Conservation (phyloP, 1,140 invertebrate genomes). For the Drosophila pallidifrons region DNA sequence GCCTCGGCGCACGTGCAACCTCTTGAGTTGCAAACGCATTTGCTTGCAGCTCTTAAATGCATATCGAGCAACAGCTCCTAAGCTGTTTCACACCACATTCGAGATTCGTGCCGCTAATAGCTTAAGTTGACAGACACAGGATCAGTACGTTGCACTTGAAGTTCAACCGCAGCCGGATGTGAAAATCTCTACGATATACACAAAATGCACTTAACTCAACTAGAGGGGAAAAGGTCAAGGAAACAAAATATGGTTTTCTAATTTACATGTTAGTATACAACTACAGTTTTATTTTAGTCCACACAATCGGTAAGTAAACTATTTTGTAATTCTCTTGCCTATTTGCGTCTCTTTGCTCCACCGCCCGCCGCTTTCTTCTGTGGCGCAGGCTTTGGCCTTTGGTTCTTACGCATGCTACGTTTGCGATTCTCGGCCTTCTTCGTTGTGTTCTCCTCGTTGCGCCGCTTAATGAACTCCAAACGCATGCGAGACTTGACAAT, state of each 20-base stretch:
- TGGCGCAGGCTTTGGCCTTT: slow-evolving; percentile 48
- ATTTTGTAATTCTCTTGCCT: slow-evolving; percentile 27
- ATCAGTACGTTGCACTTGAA: slow-evolving; percentile 32
- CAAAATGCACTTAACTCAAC: slow-evolving; percentile 4
- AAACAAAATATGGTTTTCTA: neutral
- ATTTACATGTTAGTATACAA: slow-evolving; percentile 1
- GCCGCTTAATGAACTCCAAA: slow-evolving; percentile 75
- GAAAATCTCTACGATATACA: slow-evolving; percentile 5
- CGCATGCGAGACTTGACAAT: slow-evolving; percentile 88
- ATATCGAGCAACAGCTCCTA: neutral
- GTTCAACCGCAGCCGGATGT: slow-evolving; percentile 10
- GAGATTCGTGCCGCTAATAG: slow-evolving; percentile 42
- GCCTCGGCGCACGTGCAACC: slow-evolving; percentile 39
- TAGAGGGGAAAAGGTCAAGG: slow-evolving; percentile 11
- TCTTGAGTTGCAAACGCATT: slow-evolving; percentile 17
- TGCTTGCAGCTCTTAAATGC: slow-evolving; percentile 3
- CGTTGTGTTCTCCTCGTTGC: slow-evolving; percentile 66
- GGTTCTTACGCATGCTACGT: slow-evolving; percentile 78
- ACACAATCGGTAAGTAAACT: neutral
- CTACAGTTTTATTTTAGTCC: slow-evolving; percentile 16
- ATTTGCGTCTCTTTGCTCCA: slow-evolving; percentile 52
- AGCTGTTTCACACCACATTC: slow-evolving; percentile 20
- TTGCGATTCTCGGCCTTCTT: slow-evolving; percentile 75
- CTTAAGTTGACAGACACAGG: slow-evolving; percentile 58
- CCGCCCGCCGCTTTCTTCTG: slow-evolving; percentile 39